Conservation (phyloP, 2,113 vertebrate species). For the Irena cyanogastra region DNA sequence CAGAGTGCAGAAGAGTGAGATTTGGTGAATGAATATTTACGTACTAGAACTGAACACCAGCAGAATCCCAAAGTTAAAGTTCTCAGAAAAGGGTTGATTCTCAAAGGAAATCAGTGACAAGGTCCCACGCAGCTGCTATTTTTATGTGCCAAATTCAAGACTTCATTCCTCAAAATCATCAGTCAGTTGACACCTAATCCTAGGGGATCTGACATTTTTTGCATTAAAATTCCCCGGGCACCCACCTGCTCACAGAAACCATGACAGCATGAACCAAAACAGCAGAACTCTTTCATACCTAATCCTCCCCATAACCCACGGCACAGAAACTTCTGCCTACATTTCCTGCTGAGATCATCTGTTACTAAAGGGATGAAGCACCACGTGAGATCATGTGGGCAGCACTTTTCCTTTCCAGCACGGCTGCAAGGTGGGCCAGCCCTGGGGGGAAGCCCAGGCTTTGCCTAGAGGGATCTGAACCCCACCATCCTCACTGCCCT, state of each 20-base stretch:
- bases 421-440: neutral
- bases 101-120: neutral
- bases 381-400: neutral
- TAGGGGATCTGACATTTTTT: neutral
- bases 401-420: neutral
- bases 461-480: neutral
- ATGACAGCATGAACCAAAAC: neutral
- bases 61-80: neutral
- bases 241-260: constrained; percentile 7
- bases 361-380: neutral
- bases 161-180: neutral
- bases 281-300: neutral
- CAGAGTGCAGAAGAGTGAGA: neutral
- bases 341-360: neutral
- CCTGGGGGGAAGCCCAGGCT: neutral
- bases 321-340: constrained; percentile 3
- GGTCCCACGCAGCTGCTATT: neutral
- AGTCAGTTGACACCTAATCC: constrained; percentile 25
- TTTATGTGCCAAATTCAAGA: neutral
- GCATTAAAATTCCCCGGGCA: neutral
- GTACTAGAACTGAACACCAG: neutral
- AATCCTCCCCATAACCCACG: neutral
- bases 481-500: neutral
- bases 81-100: neutral
- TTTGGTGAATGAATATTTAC: constrained; percentile 2